Percentiles rank a stretch among this genome's conserved stretches.
Evolutionary conservation across 1,140 invertebrate genomes (phyloP).

Genomic region (Probaryconus sp.): DNA sequence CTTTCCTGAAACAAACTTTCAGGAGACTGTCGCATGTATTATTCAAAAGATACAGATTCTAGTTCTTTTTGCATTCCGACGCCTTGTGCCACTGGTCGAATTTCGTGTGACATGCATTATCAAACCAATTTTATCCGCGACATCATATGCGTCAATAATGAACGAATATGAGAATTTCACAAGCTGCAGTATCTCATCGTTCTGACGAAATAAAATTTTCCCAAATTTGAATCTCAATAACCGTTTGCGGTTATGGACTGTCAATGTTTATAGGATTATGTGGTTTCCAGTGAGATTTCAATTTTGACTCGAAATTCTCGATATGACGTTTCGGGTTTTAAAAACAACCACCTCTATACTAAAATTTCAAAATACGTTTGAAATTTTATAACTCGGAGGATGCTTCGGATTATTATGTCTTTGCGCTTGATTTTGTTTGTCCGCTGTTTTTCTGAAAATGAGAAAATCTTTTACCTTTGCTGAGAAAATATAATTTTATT

Average conservation of each 20-base stretch:
- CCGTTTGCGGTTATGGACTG: constrained; percentile 69
- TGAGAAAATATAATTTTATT: too few relatives aligned
- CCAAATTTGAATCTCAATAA: constrained; percentile 72
- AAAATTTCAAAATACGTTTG: too few relatives aligned
- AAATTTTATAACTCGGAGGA: too few relatives aligned
- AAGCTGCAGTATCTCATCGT: constrained; percentile 43
- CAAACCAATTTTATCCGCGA: constrained; percentile 10
- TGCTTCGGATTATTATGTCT: too few relatives aligned
- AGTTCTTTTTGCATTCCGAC: neutral
- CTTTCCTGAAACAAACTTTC: constrained; percentile 15
- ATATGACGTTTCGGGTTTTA: too few relatives aligned
- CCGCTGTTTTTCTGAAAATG: too few relatives aligned
- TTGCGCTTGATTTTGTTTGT: too few relatives aligned
- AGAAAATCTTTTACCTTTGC: too few relatives aligned
- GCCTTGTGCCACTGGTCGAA: neutral
- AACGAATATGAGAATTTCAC: constrained; percentile 33
- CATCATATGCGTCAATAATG: constrained; percentile 18
- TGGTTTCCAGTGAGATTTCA: constrained; percentile 60
- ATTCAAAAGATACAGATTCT: constrained; percentile 22
- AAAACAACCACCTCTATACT: too few relatives aligned
- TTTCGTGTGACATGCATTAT: constrained; percentile 2
- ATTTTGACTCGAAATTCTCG: constrained; percentile 18
- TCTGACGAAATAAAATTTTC: constrained; percentile 44
- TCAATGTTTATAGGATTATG: constrained; percentile 75
- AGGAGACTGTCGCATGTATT: constrained; percentile 31